phyloP scores from a whole-genome alignment of 2,113 vertebrate species.

The Columba livia region DNA sequence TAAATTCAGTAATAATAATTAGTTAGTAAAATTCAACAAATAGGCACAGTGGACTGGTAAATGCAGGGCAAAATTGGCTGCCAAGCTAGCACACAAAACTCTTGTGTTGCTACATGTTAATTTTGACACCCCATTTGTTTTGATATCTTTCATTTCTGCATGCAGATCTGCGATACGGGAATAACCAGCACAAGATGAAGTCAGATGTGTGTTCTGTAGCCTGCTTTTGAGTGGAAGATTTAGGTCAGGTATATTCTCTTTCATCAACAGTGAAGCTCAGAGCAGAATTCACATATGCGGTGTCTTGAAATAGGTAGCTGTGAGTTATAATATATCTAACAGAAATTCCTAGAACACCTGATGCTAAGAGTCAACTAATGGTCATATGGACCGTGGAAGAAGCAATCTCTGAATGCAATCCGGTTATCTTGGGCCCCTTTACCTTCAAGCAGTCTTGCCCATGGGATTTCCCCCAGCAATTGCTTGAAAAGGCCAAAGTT shows the following conservation, averaged over 20 bases:
- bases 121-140: not conserved
- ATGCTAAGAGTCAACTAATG: not conserved
- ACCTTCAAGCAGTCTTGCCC: no score
- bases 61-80: not conserved
- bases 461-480: no score
- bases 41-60: not conserved
- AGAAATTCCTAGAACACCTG: not conserved
- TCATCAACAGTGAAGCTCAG: not conserved
- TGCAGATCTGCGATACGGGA: not conserved
- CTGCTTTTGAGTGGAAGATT: not conserved
- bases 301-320: not conserved
- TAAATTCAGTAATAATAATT: not conserved
- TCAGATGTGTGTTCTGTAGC: not conserved
- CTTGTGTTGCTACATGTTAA: not conserved
- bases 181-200: not conserved
- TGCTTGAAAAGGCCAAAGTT: no score
- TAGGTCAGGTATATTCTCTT: slow-evolving; percentile 11
- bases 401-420: no score
- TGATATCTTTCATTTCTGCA: not conserved
- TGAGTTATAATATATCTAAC: not conserved
- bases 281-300: not conserved
- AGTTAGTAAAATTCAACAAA: not conserved
- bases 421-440: no score
- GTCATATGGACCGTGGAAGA: no score
- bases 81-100: not conserved